These are phyloP conservation scores for Siderastrea radians DNA, from an alignment of 92 coral and sea anemone genomes.

Conservation along the genomic window DNA sequence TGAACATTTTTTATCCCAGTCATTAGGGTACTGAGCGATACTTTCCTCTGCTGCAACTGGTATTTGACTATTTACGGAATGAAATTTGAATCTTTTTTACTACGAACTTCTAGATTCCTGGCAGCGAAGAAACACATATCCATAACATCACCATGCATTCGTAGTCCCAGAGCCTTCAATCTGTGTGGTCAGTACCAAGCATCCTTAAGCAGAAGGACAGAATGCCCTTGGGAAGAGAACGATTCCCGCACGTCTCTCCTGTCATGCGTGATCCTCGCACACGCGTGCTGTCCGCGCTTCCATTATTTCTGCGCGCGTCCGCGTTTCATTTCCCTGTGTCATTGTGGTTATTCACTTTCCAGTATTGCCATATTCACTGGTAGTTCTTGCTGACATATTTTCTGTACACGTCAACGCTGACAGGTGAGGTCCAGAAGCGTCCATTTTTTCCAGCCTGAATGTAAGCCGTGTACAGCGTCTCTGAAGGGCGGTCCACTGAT, in stretches of 20 bases:
- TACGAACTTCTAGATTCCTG: no score
- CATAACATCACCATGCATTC: no score
- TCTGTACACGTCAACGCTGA: slow-evolving; percentile 50
- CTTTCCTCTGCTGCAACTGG: no score
- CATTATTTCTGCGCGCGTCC: not conserved
- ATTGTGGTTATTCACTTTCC: not conserved
- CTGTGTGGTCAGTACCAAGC: no score
- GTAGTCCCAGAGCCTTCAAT: no score
- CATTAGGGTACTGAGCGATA: no score
- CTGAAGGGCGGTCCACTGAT: slow-evolving; percentile 72
- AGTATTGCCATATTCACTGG: not conserved
- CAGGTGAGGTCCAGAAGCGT: slow-evolving; percentile 53
- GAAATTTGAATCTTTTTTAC: no score
- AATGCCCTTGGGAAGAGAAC: no score
- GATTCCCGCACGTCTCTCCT: not conserved
- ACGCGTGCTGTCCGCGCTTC: not conserved
- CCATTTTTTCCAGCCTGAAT: slow-evolving; percentile 71
- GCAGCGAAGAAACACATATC: no score
- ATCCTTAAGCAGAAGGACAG: no score
- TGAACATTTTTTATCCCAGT: no score
- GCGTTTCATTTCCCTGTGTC: not conserved
- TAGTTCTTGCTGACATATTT: slow-evolving; percentile 61
- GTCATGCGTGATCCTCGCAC: not conserved
- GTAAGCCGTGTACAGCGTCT: slow-evolving; percentile 71
- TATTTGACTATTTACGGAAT: no score